These are phyloP conservation scores for Philypnodon macrostomus DNA, from an alignment of 2,797 vertebrate species.

Conservation along the genomic window DNA sequence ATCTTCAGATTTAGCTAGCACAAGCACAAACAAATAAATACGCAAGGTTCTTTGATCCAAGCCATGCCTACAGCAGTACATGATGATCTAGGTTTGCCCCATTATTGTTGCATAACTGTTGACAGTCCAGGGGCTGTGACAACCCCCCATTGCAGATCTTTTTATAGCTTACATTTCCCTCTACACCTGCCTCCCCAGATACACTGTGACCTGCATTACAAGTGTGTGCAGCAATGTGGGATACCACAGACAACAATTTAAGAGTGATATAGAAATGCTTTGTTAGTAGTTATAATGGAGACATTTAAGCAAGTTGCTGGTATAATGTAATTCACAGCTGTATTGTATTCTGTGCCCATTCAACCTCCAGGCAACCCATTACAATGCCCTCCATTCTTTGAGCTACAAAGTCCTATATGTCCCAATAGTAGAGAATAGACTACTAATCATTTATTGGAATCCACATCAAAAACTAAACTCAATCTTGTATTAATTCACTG, in stretches of 20 bases:
- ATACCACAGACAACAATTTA: neutral
- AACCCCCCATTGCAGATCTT: constrained; percentile 16
- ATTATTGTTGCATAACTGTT: constrained; percentile 28
- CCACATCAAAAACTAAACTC: too few relatives aligned
- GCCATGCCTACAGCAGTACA: constrained; percentile 27
- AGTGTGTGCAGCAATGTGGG: neutral
- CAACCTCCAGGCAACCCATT: too few relatives aligned
- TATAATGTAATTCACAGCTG: too few relatives aligned
- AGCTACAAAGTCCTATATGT: too few relatives aligned
- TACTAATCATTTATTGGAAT: neutral
- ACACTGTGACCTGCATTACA: constrained; percentile 18
- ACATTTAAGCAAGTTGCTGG: neutral
- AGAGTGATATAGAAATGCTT: neutral
- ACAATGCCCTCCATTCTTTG: too few relatives aligned
- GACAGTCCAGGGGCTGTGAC: constrained; percentile 21
- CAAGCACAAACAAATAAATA: constrained; percentile 38
- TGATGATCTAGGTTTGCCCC: constrained; percentile 25
- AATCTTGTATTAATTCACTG: too few relatives aligned
- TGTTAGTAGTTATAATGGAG: neutral
- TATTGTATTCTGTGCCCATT: too few relatives aligned
- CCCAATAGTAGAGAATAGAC: too few relatives aligned
- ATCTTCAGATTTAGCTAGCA: constrained; percentile 39
- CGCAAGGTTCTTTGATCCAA: constrained; percentile 21
- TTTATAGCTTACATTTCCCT: constrained; percentile 24
- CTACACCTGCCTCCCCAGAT: constrained; percentile 7